Evolutionary conservation across 2,113 vertebrate species (phyloP).

Genomic region (Plecotus auritus): DNA sequence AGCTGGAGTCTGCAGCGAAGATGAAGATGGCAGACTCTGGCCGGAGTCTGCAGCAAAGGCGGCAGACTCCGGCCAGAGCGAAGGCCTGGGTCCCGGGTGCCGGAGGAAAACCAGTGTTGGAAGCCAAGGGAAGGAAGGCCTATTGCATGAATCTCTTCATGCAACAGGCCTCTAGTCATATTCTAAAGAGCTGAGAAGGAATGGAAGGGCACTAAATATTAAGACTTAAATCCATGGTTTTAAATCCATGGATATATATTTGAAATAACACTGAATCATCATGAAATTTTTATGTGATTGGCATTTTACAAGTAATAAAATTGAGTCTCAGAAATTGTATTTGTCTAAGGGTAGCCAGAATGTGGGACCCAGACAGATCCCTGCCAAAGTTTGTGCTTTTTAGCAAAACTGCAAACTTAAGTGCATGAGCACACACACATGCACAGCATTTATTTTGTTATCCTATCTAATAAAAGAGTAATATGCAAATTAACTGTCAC

Average conservation of each 20-base stretch:
- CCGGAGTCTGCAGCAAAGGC: too few species aligned
- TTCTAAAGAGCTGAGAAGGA: background rate
- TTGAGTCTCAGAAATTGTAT: background rate
- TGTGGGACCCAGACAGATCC: background rate
- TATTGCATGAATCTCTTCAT: too few species aligned
- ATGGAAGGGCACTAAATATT: background rate
- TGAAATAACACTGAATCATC: background rate
- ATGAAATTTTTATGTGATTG: background rate
- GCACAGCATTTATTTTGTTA: background rate
- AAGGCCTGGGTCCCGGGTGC: too few species aligned
- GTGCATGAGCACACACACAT: background rate
- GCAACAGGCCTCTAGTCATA: background rate
- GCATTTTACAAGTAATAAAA: background rate
- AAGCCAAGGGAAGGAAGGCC: too few species aligned
- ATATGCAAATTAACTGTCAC: too few species aligned
- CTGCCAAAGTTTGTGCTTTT: background rate
- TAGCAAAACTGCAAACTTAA: background rate
- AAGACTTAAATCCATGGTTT: background rate
- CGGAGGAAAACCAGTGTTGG: too few species aligned
- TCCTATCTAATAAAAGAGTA: too few species aligned
- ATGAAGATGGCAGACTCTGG: too few species aligned
- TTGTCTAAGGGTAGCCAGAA: background rate
- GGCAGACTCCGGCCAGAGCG: too few species aligned
- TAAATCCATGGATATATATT: background rate
- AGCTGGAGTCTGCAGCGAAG: too few species aligned